Evolutionary conservation across 2,888 invertebrate species (phyloP).

Genomic region (Agonopterix alstromeriana): DNA sequence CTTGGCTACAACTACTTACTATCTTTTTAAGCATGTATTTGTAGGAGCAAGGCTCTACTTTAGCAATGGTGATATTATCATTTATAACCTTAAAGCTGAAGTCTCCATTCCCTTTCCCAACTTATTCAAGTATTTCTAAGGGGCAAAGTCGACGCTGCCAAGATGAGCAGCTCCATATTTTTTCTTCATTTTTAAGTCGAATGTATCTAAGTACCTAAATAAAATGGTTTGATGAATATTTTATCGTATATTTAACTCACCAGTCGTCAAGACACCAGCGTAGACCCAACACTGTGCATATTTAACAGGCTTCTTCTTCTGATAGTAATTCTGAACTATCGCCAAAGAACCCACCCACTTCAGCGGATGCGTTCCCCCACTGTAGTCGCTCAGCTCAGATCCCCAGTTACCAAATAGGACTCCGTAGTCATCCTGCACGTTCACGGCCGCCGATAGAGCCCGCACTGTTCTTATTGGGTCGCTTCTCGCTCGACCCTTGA

Average conservation of each 20-base stretch:
- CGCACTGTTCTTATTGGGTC: slow-evolving; percentile 88
- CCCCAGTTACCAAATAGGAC: slow-evolving; percentile 93
- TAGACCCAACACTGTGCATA: slow-evolving; percentile 98
- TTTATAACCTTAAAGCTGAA: too few species aligned
- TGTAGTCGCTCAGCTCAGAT: slow-evolving; percentile 87
- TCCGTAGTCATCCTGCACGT: slow-evolving; percentile 92
- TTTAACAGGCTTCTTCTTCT: slow-evolving; percentile 90
- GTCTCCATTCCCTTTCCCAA: too few species aligned
- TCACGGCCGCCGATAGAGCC: slow-evolving; percentile 91
- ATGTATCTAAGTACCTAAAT: too few species aligned
- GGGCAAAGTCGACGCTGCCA: too few species aligned
- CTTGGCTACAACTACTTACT: too few species aligned
- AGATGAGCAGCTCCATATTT: too few species aligned
- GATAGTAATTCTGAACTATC: slow-evolving; percentile 90
- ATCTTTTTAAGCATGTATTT: too few species aligned
- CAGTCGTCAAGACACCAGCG: slow-evolving; percentile 91
- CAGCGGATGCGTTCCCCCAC: slow-evolving; percentile 90
- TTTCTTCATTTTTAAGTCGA: too few species aligned
- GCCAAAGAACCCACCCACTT: slow-evolving; percentile 93
- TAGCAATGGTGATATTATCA: too few species aligned
- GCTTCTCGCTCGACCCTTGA: slow-evolving; percentile 79
- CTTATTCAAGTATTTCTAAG: too few species aligned
- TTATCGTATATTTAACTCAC: slow-evolving; percentile 43
- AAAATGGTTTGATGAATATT: neutral
- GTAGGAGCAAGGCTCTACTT: too few species aligned